Evolutionary conservation across 2,113 vertebrate genomes (phyloP), one percentile per base, ranked within the genome.

Genomic region (Pomatostomus ruficeps): DNA sequence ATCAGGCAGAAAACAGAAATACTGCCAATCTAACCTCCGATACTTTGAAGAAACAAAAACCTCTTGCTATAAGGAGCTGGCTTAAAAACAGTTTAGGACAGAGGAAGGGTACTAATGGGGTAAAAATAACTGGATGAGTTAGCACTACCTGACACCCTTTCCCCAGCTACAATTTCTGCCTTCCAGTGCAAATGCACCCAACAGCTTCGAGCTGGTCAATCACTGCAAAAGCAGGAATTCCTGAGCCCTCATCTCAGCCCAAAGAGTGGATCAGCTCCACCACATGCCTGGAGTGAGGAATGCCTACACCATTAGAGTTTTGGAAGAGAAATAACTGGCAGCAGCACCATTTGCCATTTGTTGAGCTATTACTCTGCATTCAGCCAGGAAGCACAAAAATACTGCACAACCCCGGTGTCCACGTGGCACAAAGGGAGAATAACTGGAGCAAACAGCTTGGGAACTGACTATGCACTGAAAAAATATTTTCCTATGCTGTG

Each of bases 361-460:
- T 81, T 40, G 63, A 82, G 85, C 55, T 80, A 18, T 92, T 92
- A 28, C 38, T 63, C 26, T 28, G 17, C 17, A 7, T 55, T 82
- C 81, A 88, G 57, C 75, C 63, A 86, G 79, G 46, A 87, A 82
- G 62, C 42, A 83, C 55, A 77, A 61, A 88, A 92, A 66, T 55
- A 17, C 77, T 68, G 55, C 55, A 42, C 58, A 72, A 36, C 51
- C 10, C 1, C 13, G 58, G 74, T 11, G 49, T 85, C 87, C 87
- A 83, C 46, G 63, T 95, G 85, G 85, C 93, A 36, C 3, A 0
- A 57, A 93, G 46, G 67, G 42, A 92, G 74, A 79, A 62, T 77
- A 91, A 76, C 58, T 85, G 85, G 71, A 93, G 54, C 71, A 94
- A 93, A 82, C 78, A 93, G 33, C 77, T 88, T 88, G 77, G 72